Evolutionary conservation across 2,113 vertebrate genomes (phyloP).

Genomic region (Xiphophorus hellerii): DNA sequence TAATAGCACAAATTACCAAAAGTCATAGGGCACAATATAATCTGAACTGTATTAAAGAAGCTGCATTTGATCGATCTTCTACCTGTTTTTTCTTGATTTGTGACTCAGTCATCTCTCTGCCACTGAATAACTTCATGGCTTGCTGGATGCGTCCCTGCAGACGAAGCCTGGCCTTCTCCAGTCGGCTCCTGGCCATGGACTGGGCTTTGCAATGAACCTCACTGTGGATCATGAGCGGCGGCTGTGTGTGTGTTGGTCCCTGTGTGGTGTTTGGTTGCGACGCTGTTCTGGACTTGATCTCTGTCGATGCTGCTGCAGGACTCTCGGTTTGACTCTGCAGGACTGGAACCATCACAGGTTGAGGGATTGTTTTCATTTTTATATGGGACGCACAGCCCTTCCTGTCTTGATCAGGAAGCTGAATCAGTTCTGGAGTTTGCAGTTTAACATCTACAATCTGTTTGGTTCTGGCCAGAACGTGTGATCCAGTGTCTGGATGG

Average conservation of each 20-base stretch:
- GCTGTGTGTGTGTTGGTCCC: conserved; percentile 15
- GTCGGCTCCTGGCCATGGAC: conserved; percentile 65
- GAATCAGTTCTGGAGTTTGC: conserved; percentile 16
- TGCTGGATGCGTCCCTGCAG: conserved; percentile 70
- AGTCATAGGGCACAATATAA: background rate
- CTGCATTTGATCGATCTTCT: background rate
- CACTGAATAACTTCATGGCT: conserved; percentile 62
- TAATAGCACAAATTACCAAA: no score
- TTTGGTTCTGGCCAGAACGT: conserved; percentile 54
- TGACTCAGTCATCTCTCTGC: conserved; percentile 60
- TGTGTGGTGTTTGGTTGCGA: conserved; percentile 3
- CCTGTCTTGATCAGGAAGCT: conserved; percentile 21
- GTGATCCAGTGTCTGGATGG: conserved; percentile 17
- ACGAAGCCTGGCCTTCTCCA: conserved; percentile 67
- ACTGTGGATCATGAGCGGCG: conserved; percentile 28
- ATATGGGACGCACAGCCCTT: background rate
- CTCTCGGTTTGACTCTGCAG: conserved; percentile 12
- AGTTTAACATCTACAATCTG: conserved; percentile 26
- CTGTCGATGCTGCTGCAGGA: background rate
- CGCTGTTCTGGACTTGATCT: conserved; percentile 1
- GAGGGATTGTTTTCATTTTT: conserved; percentile 12
- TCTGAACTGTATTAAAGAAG: background rate
- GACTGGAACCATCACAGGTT: background rate
- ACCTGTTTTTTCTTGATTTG: conserved; percentile 75
- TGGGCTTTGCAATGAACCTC: conserved; percentile 66